Evolutionary conservation across 2,113 vertebrate genomes (phyloP).

Genomic region (Hemiscyllium ocellatum): DNA sequence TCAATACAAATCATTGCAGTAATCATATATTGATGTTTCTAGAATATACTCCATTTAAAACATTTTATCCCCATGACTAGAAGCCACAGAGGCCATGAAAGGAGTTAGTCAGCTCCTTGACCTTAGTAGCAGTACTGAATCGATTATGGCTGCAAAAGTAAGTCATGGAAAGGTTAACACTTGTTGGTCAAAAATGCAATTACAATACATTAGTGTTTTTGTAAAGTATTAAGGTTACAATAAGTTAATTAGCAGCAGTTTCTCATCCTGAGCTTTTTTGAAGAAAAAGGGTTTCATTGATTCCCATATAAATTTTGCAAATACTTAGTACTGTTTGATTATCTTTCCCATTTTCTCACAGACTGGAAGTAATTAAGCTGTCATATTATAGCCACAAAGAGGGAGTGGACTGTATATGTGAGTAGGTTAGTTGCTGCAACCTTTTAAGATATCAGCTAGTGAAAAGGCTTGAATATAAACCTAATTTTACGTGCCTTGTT

Average conservation of each 20-base stretch:
- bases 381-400: not conserved
- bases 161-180: conserved; percentile 81
- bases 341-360: conserved; percentile 15
- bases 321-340: conserved; percentile 42
- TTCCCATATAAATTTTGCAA: conserved; percentile 51
- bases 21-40: conserved; percentile 95
- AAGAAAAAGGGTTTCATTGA: conserved; percentile 63
- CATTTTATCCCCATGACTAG: conserved; percentile 75
- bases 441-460: not conserved
- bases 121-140: conserved; percentile 86
- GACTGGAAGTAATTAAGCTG: not conserved
- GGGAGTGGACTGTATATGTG: not conserved
- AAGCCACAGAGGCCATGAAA: conserved; percentile 71
- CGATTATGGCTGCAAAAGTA: conserved; percentile 78
- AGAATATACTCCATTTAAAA: conserved; percentile 90
- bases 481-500: not conserved
- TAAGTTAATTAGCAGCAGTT: conserved; percentile 71
- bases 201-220: conserved; percentile 76
- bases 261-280: conserved; percentile 65
- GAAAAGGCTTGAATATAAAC: not conserved
- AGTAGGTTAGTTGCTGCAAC: not conserved
- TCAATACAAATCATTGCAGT: conserved; percentile 82
- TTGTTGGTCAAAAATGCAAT: conserved; percentile 67
- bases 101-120: conserved; percentile 77
- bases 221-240: conserved; percentile 71